Evolutionary conservation across 2,888 invertebrate species (phyloP).

Genomic region (Marasmarcha lunaedactyla): DNA sequence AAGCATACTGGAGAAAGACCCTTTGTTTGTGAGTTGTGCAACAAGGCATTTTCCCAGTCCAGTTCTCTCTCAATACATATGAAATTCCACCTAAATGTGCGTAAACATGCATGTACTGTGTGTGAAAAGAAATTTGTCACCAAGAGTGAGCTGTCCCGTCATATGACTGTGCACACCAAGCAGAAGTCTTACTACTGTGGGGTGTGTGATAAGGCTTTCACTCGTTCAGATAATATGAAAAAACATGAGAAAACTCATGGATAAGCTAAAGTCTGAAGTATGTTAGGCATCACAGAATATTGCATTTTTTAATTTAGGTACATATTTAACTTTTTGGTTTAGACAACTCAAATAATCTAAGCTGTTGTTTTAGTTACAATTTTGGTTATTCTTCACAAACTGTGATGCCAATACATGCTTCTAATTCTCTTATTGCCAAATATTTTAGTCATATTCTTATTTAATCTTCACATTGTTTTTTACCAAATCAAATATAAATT

Average conservation of each 20-base stretch:
- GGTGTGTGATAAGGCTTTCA: slow-evolving; percentile 66
- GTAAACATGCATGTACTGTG: slow-evolving; percentile 64
- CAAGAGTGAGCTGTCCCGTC: slow-evolving; percentile 66
- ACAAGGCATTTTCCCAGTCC: slow-evolving; percentile 65
- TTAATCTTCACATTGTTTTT: slow-evolving; percentile 44
- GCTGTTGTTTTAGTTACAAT: background rate
- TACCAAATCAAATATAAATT: slow-evolving; percentile 53
- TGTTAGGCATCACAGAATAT: slow-evolving; percentile 21
- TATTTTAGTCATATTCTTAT: slow-evolving; percentile 54
- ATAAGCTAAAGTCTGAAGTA: slow-evolving; percentile 20
- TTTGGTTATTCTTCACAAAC: background rate
- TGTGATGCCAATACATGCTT: slow-evolving; percentile 34
- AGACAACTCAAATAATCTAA: background rate
- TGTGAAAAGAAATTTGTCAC: slow-evolving; percentile 69
- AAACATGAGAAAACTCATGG: slow-evolving; percentile 70
- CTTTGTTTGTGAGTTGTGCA: slow-evolving; percentile 65
- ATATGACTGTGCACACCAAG: slow-evolving; percentile 67
- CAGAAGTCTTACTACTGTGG: slow-evolving; percentile 67
- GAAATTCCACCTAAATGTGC: slow-evolving; percentile 66
- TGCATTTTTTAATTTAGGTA: slow-evolving; percentile 14
- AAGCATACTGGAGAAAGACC: slow-evolving; percentile 65
- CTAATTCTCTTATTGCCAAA: slow-evolving; percentile 67
- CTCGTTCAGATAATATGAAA: slow-evolving; percentile 67
- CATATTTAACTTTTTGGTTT: background rate
- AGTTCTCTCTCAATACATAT: slow-evolving; percentile 66